Evolutionary conservation across 92 coral and sea anemone species (phyloP).

Genomic region (Ricordea florida): DNA sequence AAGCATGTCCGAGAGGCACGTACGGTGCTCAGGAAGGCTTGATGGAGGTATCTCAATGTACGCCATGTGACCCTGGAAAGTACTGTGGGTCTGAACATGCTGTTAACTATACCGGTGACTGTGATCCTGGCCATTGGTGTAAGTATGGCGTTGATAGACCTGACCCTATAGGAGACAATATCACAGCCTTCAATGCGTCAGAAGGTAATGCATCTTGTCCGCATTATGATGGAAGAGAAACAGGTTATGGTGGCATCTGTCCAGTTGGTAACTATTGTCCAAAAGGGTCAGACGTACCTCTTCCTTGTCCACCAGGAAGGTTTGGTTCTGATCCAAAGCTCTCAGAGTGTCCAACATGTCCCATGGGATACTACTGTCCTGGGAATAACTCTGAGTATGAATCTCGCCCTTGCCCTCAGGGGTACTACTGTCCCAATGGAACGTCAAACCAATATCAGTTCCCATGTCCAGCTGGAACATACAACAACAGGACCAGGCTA

Average conservation of each 20-base stretch:
- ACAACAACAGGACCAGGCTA: constrained; percentile 59
- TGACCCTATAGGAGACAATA: constrained; percentile 80
- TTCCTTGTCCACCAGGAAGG: constrained; percentile 76
- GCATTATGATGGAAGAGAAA: constrained; percentile 86
- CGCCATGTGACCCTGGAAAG: constrained; percentile 91
- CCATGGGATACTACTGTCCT: constrained; percentile 94
- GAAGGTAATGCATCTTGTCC: constrained; percentile 77
- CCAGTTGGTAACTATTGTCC: constrained; percentile 90
- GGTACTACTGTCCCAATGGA: constrained; percentile 93
- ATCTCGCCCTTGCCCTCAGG: constrained; percentile 92
- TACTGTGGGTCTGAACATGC: constrained; percentile 86
- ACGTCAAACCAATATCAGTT: constrained; percentile 69
- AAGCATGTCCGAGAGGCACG: constrained; percentile 94
- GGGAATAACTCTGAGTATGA: constrained; percentile 88
- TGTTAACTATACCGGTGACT: constrained; percentile 68
- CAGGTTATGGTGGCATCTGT: constrained; percentile 94
- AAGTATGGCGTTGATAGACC: constrained; percentile 95
- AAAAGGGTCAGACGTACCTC: constrained; percentile 72
- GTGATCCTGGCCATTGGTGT: constrained; percentile 94
- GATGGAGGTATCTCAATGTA: constrained; percentile 78
- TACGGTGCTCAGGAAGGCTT: constrained; percentile 87
- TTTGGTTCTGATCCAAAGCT: constrained; percentile 78
- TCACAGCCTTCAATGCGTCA: constrained; percentile 39
- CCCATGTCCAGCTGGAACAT: constrained; percentile 90
- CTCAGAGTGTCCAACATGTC: constrained; percentile 69